Evolutionary conservation across 1,140 invertebrate genomes (phyloP).

Genomic region (Eupristina koningsbergeri): DNA sequence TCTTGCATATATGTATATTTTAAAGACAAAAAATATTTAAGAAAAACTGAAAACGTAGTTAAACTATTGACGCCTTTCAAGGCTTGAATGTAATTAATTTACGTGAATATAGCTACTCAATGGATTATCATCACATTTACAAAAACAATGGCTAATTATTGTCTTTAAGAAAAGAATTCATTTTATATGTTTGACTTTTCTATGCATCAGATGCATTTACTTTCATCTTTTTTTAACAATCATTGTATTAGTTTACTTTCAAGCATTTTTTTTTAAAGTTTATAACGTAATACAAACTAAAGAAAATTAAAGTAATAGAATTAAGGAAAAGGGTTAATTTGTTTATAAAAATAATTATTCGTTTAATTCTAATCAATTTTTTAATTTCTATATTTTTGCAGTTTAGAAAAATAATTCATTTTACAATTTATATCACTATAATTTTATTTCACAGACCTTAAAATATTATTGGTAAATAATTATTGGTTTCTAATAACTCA

Average conservation of each 20-base stretch:
- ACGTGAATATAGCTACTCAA: not conserved
- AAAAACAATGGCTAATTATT: slow-evolving; percentile 16
- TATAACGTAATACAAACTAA: not conserved
- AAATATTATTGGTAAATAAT: too few relatives aligned
- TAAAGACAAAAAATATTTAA: not conserved
- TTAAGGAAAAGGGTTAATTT: not conserved
- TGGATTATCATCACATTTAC: slow-evolving; percentile 11
- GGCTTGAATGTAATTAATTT: slow-evolving; percentile 27
- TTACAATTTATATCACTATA: too few relatives aligned
- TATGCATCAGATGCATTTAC: not conserved
- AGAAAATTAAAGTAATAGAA: not conserved
- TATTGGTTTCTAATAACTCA: too few relatives aligned
- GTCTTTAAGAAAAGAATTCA: not conserved
- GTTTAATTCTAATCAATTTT: too few relatives aligned
- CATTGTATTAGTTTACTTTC: not conserved
- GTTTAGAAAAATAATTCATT: too few relatives aligned
- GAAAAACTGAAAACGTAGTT: not conserved
- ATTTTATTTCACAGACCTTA: too few relatives aligned
- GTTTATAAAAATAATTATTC: not conserved
- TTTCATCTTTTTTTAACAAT: not conserved
- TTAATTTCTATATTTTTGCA: too few relatives aligned
- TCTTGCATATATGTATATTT: not conserved
- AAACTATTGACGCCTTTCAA: slow-evolving; percentile 15
- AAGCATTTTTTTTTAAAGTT: not conserved
- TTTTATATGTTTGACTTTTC: not conserved